Percentiles rank a stretch among this genome's conserved stretches.
phyloP scores from a whole-genome alignment of 2,797 vertebrate species.

The Coendou prehensilis region DNA sequence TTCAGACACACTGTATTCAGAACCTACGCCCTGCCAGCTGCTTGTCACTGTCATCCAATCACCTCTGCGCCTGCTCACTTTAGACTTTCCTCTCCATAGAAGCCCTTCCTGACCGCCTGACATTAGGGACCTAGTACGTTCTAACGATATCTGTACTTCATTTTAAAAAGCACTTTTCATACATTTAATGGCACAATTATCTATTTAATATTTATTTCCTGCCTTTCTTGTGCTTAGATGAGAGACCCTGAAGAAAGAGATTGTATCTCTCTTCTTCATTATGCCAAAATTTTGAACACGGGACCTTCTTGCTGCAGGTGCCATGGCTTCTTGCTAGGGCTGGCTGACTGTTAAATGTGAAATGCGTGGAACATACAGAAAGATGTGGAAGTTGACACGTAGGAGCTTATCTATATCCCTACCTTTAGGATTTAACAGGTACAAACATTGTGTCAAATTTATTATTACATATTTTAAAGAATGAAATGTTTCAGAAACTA shows the following conservation, averaged over 20 bases:
- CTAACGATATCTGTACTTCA: background rate
- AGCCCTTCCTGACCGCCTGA: background rate
- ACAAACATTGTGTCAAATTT: background rate
- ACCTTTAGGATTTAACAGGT: background rate
- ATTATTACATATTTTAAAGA: background rate
- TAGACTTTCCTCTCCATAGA: background rate
- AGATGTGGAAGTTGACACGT: background rate
- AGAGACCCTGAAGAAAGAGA: background rate
- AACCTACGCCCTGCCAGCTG: accelerated
- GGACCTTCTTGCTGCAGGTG: background rate
- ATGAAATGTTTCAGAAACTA: background rate
- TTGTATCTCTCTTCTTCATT: background rate
- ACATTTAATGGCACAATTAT: background rate
- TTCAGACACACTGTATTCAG: background rate
- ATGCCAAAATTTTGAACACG: background rate
- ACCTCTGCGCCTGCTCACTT: background rate
- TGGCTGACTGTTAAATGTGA: background rate
- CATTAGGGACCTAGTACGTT: background rate
- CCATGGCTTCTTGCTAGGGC: background rate
- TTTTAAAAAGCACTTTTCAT: background rate
- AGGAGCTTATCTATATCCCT: background rate
- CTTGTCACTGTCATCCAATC: no score
- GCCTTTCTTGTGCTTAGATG: background rate
- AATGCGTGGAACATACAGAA: background rate
- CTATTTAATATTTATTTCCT: background rate